Conservation (phyloP, 2,113 vertebrate genomes). For the Propithecus coquereli region DNA sequence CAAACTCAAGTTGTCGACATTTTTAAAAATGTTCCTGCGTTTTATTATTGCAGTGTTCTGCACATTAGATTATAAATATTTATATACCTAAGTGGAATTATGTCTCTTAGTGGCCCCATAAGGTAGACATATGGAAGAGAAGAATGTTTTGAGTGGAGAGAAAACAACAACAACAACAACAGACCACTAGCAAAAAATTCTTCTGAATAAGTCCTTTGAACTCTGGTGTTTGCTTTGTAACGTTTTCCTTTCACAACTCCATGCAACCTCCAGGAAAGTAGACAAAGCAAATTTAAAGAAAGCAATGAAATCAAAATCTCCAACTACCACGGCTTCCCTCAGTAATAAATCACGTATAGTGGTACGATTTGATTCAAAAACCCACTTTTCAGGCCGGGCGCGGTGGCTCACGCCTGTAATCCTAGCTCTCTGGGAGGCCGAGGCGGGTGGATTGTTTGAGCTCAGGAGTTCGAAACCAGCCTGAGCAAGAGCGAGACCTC, state of each 20-base stretch:
- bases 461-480: too few species aligned
- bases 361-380: not conserved
- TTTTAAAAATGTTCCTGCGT: slow-evolving; percentile 53
- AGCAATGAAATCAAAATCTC: not conserved
- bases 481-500: too few species aligned
- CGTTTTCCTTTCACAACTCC: not conserved
- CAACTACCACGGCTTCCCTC: not conserved
- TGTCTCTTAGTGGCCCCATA: not conserved
- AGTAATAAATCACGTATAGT: not conserved
- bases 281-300: not conserved
- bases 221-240: not conserved
- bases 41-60: slow-evolving; percentile 39
- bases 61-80: slow-evolving; percentile 34
- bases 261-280: not conserved
- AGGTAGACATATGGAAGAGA: slow-evolving; percentile 20
- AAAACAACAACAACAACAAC: not conserved
- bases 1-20: slow-evolving; percentile 23
- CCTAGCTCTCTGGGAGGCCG: too few species aligned
- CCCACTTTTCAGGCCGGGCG: not conserved
- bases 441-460: too few species aligned
- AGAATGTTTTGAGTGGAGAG: slow-evolving; percentile 22
- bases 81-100: slow-evolving; percentile 42
- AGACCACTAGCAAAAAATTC: not conserved
- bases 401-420: too few species aligned
- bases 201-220: not conserved